Base-by-base conservation (phyloP, 1,140 invertebrate genomes). In the Eciton burchellii region DNA sequence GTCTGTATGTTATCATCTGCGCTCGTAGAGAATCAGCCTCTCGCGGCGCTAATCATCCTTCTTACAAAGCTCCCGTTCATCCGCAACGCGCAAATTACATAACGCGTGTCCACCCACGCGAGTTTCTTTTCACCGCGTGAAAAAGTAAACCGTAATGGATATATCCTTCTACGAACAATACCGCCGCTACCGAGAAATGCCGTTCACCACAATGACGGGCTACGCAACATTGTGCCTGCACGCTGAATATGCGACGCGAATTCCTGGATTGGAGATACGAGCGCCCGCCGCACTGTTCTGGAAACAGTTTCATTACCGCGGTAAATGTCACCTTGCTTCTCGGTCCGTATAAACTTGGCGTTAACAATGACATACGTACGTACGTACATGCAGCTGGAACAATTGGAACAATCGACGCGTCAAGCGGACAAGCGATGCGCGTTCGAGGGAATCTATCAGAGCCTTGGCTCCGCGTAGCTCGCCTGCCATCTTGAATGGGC, bases 251-350 rank as follows among this genome's bases (percentile, higher is more conserved):
- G 54, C 24, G 63, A 4, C 74, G 54, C 21, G 26, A 79, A 79
- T 68, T 70, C 74, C 63, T 29, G 35, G 6, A 35, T 45, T 35
- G 35, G 63, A 70, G 49, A 79, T 79, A 79, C 35, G 41, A 68
- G 65, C 66, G 35, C 49, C 11, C 11, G 68, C 21, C 29, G 16
- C 49, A 14, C n/a, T 19, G 35, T 56, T 29, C 73, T 54, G 74
- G 63, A 49, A 35, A 66, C 63, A 68, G 35, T 79, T 79, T 68
- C 74, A 68, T 70, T 79, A 19, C 63, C 12, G 49, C 74, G 12
- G 74, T 79, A 79, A 79, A 68, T 79, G 74, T 70, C 74, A 79
- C 63, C 74, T 70, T 56, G 43, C 74, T 68, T 45, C 14, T 45
- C 24, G 21, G 19, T 68, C 63, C 63, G 24, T 16, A 26, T 70